Conservation (phyloP, 2,888 invertebrate genomes). For the Drosophila nigricruria region DNA sequence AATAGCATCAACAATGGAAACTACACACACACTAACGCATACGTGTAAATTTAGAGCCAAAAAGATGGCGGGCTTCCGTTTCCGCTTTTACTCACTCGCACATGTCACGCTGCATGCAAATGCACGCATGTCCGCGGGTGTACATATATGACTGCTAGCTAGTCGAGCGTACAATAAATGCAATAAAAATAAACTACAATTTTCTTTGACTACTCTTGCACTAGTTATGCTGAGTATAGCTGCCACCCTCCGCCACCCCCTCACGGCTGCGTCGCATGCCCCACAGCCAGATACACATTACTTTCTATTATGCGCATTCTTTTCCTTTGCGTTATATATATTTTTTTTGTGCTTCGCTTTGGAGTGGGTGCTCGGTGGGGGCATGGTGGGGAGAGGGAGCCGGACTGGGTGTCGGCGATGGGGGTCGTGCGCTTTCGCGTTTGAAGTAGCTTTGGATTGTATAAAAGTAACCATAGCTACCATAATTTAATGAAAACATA, state of each 20-base stretch:
- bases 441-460: conserved; percentile 77
- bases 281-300: conserved; percentile 44
- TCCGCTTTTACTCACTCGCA: conserved; percentile 53
- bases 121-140: conserved; percentile 45
- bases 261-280: background rate
- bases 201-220: conserved; percentile 60
- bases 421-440: conserved; percentile 55
- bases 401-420: conserved; percentile 28
- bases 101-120: conserved; percentile 71
- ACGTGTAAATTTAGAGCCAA: conserved; percentile 73
- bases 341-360: conserved; percentile 19
- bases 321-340: conserved; percentile 50
- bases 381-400: background rate
- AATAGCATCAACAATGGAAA: conserved; percentile 28
- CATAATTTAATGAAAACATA: conserved; percentile 83
- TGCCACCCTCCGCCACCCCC: background rate
- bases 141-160: conserved; percentile 2
- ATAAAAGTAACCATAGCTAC: conserved; percentile 81
- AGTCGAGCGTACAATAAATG: conserved; percentile 60
- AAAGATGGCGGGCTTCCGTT: conserved; percentile 68
- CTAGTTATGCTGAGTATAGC: conserved; percentile 33
- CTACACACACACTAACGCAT: conserved; percentile 46
- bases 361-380: conserved; percentile 39
- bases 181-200: conserved; percentile 78
- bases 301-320: conserved; percentile 71